These are phyloP conservation scores for Temnothorax rugatulus DNA, from an alignment of 2,888 invertebrate genomes.

Conservation along the genomic window DNA sequence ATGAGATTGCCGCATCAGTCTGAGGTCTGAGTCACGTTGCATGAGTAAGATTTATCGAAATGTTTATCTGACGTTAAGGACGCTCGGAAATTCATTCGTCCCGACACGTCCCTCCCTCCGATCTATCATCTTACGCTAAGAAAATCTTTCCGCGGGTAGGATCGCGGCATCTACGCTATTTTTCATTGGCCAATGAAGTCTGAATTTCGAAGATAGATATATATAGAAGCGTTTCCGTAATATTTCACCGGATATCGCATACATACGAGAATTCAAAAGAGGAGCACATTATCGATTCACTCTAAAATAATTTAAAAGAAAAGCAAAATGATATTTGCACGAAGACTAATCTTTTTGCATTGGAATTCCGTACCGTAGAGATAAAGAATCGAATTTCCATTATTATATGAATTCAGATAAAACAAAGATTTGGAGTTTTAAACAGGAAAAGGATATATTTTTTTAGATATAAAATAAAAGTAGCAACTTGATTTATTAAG, in stretches of 20 bases:
- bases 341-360: background rate
- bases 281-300: slow-evolving; percentile 21
- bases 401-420: no score
- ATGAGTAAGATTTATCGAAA: slow-evolving; percentile 54
- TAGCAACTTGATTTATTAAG: no score
- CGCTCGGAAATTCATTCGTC: slow-evolving; percentile 52
- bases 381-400: no score
- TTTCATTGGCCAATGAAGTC: slow-evolving; percentile 54
- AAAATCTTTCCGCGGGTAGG: slow-evolving; percentile 42
- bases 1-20: background rate
- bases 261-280: slow-evolving; percentile 6
- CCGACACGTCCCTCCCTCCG: slow-evolving; percentile 41
- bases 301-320: background rate
- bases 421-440: no score
- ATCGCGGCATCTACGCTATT: slow-evolving; percentile 44
- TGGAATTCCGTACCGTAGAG: background rate
- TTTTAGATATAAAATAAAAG: no score
- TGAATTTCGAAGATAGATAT: slow-evolving; percentile 39
- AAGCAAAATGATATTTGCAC: background rate
- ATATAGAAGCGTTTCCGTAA: slow-evolving; percentile 23
- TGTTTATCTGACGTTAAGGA: slow-evolving; percentile 52
- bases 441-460: no score
- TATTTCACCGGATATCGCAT: slow-evolving; percentile 34
- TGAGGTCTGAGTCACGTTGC: slow-evolving; percentile 28
- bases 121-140: slow-evolving; percentile 48